These are phyloP conservation scores for Passer domesticus DNA, from an alignment of 2,113 vertebrate genomes.

Conservation along the genomic window DNA sequence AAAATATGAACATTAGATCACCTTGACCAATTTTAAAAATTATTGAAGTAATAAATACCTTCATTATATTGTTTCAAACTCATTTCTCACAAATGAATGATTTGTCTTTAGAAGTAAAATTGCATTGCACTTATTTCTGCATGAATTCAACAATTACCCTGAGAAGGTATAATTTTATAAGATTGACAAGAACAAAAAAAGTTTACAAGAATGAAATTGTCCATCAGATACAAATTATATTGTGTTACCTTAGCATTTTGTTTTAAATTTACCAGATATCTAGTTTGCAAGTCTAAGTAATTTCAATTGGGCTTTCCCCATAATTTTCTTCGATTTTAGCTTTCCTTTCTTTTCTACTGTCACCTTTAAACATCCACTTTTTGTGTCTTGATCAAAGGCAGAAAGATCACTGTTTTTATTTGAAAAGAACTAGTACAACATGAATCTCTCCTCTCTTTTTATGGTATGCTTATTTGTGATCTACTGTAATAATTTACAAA, in stretches of 20 bases:
- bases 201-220: background rate
- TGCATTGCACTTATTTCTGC: slow-evolving; percentile 15
- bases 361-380: background rate
- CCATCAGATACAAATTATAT: background rate
- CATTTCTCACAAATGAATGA: background rate
- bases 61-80: background rate
- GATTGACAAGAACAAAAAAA: background rate
- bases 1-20: background rate
- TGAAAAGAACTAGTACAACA: background rate
- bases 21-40: background rate
- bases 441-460: background rate
- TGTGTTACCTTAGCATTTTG: background rate
- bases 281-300: background rate
- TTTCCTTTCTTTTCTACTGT: background rate
- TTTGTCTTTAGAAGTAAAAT: slow-evolving; percentile 17
- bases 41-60: background rate
- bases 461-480: background rate
- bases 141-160: slow-evolving; percentile 2
- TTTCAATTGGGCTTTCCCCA: background rate
- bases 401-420: background rate
- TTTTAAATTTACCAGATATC: background rate
- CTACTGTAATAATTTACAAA: background rate
- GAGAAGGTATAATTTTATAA: background rate
- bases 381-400: background rate
- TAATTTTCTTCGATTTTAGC: background rate